Evolutionary conservation across 2,888 invertebrate species (phyloP).

Genomic region (Drepana falcataria): DNA sequence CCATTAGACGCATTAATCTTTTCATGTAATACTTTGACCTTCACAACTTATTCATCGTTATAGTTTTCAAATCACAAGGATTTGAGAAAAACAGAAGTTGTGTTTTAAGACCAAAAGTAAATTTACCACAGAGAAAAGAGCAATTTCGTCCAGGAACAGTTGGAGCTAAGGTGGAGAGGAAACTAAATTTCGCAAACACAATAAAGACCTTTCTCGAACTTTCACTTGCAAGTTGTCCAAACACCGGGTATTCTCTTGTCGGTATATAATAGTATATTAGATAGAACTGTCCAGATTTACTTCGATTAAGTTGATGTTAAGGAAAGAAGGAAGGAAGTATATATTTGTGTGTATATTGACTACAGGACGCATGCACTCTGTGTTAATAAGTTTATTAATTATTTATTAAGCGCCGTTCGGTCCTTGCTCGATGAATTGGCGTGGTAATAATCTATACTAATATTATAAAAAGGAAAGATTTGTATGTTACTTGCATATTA

Average conservation of each 20-base stretch:
- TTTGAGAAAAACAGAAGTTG: slow-evolving; percentile 34
- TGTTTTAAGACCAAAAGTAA: slow-evolving; percentile 38
- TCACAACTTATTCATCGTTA: slow-evolving; percentile 14
- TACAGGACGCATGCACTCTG: too few species aligned
- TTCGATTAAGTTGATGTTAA: neutral
- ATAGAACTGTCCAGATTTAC: neutral
- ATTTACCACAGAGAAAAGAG: slow-evolving; percentile 34
- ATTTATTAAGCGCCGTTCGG: too few species aligned
- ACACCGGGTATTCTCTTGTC: slow-evolving; percentile 24
- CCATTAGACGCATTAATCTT: neutral
- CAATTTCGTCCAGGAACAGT: slow-evolving; percentile 35
- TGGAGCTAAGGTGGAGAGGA: slow-evolving; percentile 45
- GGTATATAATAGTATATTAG: slow-evolving; percentile 6
- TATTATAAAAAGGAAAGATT: too few species aligned
- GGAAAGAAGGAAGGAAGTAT: neutral
- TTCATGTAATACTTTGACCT: neutral
- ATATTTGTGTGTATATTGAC: too few species aligned
- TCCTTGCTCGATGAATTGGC: too few species aligned
- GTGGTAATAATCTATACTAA: too few species aligned
- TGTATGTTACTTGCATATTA: too few species aligned
- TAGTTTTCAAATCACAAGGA: slow-evolving; percentile 24
- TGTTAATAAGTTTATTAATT: too few species aligned
- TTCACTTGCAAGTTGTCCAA: slow-evolving; percentile 32
- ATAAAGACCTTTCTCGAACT: slow-evolving; percentile 49
- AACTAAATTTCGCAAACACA: slow-evolving; percentile 51